Base-by-base conservation (phyloP, 2,113 vertebrate genomes). In the Falco punctatus region DNA sequence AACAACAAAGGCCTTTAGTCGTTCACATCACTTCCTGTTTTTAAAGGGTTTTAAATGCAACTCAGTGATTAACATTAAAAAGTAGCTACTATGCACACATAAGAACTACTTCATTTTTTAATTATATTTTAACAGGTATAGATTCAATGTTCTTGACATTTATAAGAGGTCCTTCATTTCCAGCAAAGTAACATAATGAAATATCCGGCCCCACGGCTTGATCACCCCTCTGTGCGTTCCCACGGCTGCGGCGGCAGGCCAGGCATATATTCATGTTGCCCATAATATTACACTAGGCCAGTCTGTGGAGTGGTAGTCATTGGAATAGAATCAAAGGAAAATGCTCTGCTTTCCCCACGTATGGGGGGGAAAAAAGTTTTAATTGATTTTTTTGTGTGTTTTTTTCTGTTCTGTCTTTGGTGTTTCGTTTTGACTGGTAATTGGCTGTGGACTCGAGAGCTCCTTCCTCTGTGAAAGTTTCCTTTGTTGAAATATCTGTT, bases 1-100 rank as follows among this genome's bases (percentile, higher is more conserved):
- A 94, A 96, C 94, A 97, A 97, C 97, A 97, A 95, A 95, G 67
- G 62, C 91, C 87, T 95, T 97, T 95, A 97, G 84, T 95, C 95
- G 95, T 88, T 96, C 94, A 28, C 78, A 94, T 88, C 42, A 92
- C 95, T 97, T 96, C 94, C 94, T 97, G 95, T 83, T 97, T 97
- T 97, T 95, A 95, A 87, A 91, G 78, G 94, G 70, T 95, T 94
- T 95, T 94, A 95, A 97, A 94, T 95, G 90, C 15, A 33, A 70
- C 62, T 94, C 78, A 26, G 87, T 96, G 95, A 97, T 95, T 97
- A 97, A 95, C 91, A 94, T 97, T 95, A 92, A 93, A 96, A 96
- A 95, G 79, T 92, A 89, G 78, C 93, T 95, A 70, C 92, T 91
- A 62, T 70, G 55, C 95, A 97, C 78, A 58, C 81, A 88, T 82